phyloP scores from a whole-genome alignment of 2,113 vertebrate species.

The Pangasianodon hypophthalmus region DNA sequence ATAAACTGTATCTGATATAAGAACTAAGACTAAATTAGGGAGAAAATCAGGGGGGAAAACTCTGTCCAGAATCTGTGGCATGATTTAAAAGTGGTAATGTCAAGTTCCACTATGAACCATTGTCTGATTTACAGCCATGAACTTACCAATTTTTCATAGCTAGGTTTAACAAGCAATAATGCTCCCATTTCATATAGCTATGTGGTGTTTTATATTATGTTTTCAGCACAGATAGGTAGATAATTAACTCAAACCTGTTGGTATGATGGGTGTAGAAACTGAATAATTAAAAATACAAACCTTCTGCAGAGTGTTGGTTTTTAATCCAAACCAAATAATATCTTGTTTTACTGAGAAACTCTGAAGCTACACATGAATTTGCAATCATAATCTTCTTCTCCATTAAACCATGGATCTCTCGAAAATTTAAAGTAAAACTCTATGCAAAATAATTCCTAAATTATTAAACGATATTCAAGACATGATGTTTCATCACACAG shows the following conservation, averaged over 20 bases:
- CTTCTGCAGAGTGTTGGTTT: no score
- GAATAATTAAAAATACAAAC: neutral
- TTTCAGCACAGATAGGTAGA: neutral
- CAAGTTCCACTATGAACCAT: neutral
- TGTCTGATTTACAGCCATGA: neutral
- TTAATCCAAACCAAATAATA: neutral
- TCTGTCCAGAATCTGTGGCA: neutral
- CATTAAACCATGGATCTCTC: neutral
- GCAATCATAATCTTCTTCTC: neutral
- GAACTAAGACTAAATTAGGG: neutral
- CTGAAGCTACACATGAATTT: neutral
- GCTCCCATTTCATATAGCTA: no score
- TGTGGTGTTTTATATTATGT: neutral
- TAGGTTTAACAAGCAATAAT: no score
- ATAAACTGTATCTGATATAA: neutral
- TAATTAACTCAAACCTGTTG: neutral
- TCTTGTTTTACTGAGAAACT: neutral
- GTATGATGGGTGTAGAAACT: neutral
- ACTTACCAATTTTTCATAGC: neutral
- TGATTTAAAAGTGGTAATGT: neutral
- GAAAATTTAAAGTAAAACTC: neutral
- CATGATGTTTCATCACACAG: neutral
- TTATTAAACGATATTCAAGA: neutral
- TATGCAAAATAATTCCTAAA: neutral
- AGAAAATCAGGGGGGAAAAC: neutral